A percentile compares a stretch with the other conserved stretches of the same genome.
These are phyloP conservation scores for Leptinotarsa peninsularis DNA, from an alignment of 2,888 invertebrate species.

Conservation along the genomic window DNA sequence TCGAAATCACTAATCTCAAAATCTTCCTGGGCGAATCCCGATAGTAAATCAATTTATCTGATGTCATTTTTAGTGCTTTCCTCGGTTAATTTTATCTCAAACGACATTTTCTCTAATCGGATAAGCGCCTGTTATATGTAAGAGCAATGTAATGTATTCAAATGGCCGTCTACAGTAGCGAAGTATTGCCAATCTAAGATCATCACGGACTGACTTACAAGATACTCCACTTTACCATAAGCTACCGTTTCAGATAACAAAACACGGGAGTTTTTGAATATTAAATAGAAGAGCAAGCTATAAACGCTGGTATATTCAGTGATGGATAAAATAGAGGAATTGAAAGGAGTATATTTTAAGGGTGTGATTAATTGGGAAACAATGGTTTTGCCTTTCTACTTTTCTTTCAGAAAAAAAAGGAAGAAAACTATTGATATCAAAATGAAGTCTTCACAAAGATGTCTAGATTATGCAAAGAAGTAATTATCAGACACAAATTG, in stretches of 20 bases:
- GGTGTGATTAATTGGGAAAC: no score
- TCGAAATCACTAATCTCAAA: neutral
- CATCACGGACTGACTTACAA: conserved; percentile 57
- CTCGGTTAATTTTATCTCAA: conserved; percentile 36
- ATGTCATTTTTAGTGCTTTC: conserved; percentile 38
- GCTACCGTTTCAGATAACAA: conserved; percentile 53
- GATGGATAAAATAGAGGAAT: neutral
- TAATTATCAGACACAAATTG: no score
- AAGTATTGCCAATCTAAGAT: conserved; percentile 56
- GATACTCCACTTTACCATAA: conserved; percentile 61
- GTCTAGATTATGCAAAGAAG: no score
- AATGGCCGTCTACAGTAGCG: conserved; percentile 53
- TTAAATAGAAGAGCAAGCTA: conserved; percentile 15
- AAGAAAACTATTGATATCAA: no score
- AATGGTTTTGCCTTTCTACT: no score
- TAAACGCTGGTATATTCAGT: neutral
- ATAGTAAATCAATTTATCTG: conserved; percentile 26
- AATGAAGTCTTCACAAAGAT: no score
- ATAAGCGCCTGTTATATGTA: conserved; percentile 41
- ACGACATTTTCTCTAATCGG: conserved; percentile 44
- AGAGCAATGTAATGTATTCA: conserved; percentile 52
- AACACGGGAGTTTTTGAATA: conserved; percentile 28
- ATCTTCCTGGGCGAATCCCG: neutral
- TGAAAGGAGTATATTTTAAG: neutral
- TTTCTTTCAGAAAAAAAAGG: no score